Percentiles rank a stretch among this genome's conserved stretches.
Conservation (phyloP, 2,797 vertebrate genomes). For the Numenius phaeopus region DNA sequence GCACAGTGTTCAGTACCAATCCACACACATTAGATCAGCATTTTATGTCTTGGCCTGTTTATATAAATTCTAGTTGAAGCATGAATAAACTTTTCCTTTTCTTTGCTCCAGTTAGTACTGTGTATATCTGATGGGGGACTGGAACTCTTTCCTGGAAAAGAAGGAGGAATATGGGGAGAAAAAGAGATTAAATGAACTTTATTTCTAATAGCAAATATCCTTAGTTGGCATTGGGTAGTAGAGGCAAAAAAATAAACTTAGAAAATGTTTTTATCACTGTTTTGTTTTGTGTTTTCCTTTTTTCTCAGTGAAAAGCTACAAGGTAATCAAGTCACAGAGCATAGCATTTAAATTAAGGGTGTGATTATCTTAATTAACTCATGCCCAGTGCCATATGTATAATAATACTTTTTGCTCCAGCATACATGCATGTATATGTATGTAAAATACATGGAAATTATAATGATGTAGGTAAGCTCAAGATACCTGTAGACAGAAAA, state of each 20-base stretch:
- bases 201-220: constrained; percentile 13
- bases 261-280: background rate
- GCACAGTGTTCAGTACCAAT: background rate
- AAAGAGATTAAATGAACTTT: constrained; percentile 41
- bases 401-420: background rate
- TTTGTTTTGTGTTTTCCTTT: background rate
- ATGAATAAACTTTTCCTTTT: constrained; percentile 60
- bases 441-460: background rate
- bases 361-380: background rate
- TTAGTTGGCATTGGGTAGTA: background rate
- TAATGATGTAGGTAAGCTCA: background rate
- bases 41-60: constrained; percentile 33
- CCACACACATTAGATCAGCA: background rate
- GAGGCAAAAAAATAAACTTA: background rate
- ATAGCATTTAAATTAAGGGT: background rate
- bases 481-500: background rate
- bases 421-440: background rate
- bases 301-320: background rate
- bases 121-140: constrained; percentile 36
- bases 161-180: background rate
- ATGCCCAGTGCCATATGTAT: background rate
- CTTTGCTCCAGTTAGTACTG: constrained; percentile 28
- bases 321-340: background rate
- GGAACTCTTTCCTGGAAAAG: constrained; percentile 45
- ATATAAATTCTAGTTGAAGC: constrained; percentile 5